These are phyloP conservation scores for Euleptes europaea DNA, from an alignment of 2,113 vertebrate species.

Conservation along the genomic window DNA sequence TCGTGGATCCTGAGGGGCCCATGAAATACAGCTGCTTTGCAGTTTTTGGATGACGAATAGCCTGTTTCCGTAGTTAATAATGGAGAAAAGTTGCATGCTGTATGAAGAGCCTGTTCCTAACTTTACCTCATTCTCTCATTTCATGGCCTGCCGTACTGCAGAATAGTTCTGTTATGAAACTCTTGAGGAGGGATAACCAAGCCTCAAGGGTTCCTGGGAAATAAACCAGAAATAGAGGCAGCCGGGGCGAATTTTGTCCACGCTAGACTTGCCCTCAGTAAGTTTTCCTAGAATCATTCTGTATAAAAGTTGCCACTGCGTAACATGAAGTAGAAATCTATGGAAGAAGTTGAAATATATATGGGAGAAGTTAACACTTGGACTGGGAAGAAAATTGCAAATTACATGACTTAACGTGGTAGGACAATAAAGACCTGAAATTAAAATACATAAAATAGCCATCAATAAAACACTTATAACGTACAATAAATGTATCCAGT, in stretches of 20 bases:
- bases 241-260: neutral
- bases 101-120: neutral
- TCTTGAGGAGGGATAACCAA: neutral
- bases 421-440: neutral
- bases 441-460: neutral
- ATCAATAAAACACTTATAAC: neutral
- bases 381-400: neutral
- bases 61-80: neutral
- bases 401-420: neutral
- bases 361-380: neutral
- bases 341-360: neutral
- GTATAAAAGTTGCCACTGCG: neutral
- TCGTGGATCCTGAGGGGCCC: slow-evolving; percentile 39
- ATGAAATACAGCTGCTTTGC: neutral
- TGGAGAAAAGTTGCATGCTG: neutral
- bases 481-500: neutral
- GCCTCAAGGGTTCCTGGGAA: neutral
- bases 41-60: slow-evolving; percentile 16
- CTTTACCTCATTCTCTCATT: neutral
- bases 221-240: neutral
- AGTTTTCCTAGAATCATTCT: neutral
- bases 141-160: neutral
- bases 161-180: neutral
- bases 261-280: neutral
- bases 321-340: neutral